These are phyloP conservation scores for Zoroaster sp. DNA, from an alignment of 53 echinoderm and acorn worm genomes.

Conservation along the genomic window DNA sequence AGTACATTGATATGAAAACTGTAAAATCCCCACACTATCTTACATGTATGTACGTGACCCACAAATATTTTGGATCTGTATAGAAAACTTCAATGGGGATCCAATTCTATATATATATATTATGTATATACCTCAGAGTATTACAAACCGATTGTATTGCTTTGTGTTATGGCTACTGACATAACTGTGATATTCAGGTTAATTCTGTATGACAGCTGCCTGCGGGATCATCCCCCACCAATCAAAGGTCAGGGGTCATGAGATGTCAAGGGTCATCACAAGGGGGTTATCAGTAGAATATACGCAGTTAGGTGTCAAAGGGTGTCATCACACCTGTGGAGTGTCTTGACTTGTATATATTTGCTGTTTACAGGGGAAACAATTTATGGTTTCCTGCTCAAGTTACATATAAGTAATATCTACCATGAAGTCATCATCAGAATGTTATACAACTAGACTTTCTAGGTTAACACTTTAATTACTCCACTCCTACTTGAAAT, in stretches of 20 bases:
- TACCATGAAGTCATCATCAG: no score
- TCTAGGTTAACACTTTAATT: neutral
- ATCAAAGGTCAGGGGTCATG: slow-evolving; percentile 5
- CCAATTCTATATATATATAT: no score
- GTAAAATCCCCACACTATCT: no score
- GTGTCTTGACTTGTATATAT: neutral
- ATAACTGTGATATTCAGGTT: neutral
- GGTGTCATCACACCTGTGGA: neutral
- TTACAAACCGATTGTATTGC: neutral
- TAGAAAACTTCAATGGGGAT: neutral
- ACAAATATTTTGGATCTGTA: no score
- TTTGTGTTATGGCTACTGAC: neutral
- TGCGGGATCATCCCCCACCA: neutral
- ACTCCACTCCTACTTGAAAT: neutral
- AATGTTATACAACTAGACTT: neutral
- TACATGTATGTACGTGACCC: no score
- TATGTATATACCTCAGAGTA: neutral
- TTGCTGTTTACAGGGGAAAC: neutral
- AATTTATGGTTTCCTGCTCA: slow-evolving; percentile 1
- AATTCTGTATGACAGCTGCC: neutral
- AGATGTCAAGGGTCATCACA: neutral
- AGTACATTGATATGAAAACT: no score
- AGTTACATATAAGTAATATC: no score
- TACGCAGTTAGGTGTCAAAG: neutral
- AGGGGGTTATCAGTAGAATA: neutral